A percentile compares a stretch with the other conserved stretches of the same genome.
Evolutionary conservation across 2,113 vertebrate species (phyloP).

Genomic region (Rhynchopsitta pachyrhyncha): DNA sequence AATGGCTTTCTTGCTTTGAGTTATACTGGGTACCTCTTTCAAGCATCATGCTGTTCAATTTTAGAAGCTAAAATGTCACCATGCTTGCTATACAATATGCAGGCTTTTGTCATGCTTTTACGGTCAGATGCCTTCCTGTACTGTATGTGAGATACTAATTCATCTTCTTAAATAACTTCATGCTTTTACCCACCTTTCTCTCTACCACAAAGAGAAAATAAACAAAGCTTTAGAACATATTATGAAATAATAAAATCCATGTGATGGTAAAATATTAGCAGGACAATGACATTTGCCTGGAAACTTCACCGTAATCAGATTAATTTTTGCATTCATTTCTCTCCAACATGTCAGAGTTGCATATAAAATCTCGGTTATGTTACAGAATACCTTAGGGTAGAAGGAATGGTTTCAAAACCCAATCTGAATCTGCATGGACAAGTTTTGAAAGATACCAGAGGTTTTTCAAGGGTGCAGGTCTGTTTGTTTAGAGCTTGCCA

Average conservation of each 20-base stretch:
- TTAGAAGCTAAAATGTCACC: not conserved
- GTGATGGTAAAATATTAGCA: not conserved
- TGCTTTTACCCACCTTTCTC: not conserved
- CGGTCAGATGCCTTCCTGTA: not conserved
- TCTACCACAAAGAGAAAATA: conserved; percentile 32
- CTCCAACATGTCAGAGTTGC: not conserved
- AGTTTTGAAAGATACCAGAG: not conserved
- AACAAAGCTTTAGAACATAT: conserved; percentile 42
- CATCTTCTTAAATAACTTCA: conserved; percentile 2
- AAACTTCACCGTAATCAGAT: not conserved
- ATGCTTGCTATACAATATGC: not conserved
- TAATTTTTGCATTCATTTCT: not conserved
- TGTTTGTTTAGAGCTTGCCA: not conserved
- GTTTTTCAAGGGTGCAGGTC: not conserved
- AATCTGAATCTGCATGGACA: not conserved
- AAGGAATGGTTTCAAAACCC: not conserved
- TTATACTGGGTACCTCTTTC: not conserved
- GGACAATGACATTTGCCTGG: not conserved
- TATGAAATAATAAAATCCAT: conserved; percentile 30
- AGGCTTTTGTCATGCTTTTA: not conserved
- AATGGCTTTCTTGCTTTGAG: not conserved
- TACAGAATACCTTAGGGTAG: not conserved
- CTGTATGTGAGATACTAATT: conserved; percentile 26
- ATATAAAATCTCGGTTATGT: not conserved
- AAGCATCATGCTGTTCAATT: not conserved